Evolutionary conservation across 2,113 vertebrate species (phyloP).

Genomic region (Takifugu bimaculatus): DNA sequence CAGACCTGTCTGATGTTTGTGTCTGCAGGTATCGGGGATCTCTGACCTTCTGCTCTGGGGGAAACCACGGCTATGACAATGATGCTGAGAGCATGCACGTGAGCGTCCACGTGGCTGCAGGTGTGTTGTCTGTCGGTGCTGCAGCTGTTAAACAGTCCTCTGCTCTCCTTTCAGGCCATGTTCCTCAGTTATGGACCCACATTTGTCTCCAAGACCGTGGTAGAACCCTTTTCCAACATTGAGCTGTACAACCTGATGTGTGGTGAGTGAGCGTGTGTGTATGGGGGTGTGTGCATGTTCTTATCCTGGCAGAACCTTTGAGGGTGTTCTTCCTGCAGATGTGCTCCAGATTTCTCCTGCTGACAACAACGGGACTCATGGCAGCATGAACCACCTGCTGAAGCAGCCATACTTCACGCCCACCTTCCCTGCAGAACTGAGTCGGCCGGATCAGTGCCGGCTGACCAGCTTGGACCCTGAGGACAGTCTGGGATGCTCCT

Average conservation of each 20-base stretch:
- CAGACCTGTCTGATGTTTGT: background rate
- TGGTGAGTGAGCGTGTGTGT: slow-evolving; percentile 46
- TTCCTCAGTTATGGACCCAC: slow-evolving; percentile 75
- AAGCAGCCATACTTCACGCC: slow-evolving; percentile 52
- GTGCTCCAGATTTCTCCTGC: slow-evolving; percentile 65
- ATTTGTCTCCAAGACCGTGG: slow-evolving; percentile 50
- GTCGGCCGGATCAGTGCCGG: slow-evolving; percentile 34
- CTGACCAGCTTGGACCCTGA: slow-evolving; percentile 49
- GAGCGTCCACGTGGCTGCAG: slow-evolving; percentile 12
- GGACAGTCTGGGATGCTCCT: slow-evolving; percentile 62
- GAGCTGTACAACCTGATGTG: slow-evolving; percentile 81
- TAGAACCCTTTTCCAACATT: slow-evolving; percentile 73
- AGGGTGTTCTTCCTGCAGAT: slow-evolving; percentile 44
- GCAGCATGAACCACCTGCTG: slow-evolving; percentile 77
- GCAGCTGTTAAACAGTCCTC: background rate
- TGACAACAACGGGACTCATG: slow-evolving; percentile 77
- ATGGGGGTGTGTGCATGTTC: background rate
- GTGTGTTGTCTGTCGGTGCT: background rate
- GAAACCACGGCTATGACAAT: slow-evolving; percentile 77
- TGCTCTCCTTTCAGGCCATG: slow-evolving; percentile 62
- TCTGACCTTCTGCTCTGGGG: slow-evolving; percentile 66
- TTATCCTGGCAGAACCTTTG: background rate
- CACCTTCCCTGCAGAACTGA: slow-evolving; percentile 51
- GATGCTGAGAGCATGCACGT: slow-evolving; percentile 76
- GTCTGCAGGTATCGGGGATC: slow-evolving; percentile 56